A percentile compares a stretch with the other conserved stretches of the same genome.
These are phyloP conservation scores for Passerculus sandwichensis DNA, from an alignment of 2,797 vertebrate genomes.

Conservation along the genomic window DNA sequence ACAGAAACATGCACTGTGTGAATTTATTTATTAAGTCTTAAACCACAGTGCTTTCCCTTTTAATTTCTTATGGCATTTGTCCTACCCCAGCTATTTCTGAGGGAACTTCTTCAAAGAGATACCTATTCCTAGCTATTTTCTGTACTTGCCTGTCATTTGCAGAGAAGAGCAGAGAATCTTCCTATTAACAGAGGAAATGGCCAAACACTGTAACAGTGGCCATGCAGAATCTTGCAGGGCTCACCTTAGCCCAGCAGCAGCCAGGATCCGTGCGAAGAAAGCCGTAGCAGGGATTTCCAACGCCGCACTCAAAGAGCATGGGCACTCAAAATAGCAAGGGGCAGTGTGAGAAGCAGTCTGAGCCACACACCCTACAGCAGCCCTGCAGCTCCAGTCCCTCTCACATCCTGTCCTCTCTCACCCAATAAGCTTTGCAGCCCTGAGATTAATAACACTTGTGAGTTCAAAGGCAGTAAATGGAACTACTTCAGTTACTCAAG, in stretches of 20 bases:
- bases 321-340: background rate
- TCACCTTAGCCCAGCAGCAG: background rate
- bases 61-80: background rate
- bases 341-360: background rate
- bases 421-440: background rate
- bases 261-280: background rate
- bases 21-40: background rate
- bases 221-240: background rate
- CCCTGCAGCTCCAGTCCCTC: background rate
- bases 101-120: background rate
- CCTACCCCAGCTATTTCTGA: background rate
- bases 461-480: slow-evolving; percentile 36
- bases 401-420: slow-evolving; percentile 45
- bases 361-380: slow-evolving; percentile 3
- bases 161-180: background rate
- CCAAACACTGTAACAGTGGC: background rate
- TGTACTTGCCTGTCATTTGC: background rate
- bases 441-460: slow-evolving; percentile 23
- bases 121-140: background rate
- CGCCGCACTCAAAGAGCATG: accelerated
- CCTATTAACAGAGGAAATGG: background rate
- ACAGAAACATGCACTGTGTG: background rate
- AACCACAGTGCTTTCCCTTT: background rate
- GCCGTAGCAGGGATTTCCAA: background rate
- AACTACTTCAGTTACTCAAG: slow-evolving; percentile 12